phyloP scores from a whole-genome alignment of 2,797 vertebrate species.

The Microtus obscurus region DNA sequence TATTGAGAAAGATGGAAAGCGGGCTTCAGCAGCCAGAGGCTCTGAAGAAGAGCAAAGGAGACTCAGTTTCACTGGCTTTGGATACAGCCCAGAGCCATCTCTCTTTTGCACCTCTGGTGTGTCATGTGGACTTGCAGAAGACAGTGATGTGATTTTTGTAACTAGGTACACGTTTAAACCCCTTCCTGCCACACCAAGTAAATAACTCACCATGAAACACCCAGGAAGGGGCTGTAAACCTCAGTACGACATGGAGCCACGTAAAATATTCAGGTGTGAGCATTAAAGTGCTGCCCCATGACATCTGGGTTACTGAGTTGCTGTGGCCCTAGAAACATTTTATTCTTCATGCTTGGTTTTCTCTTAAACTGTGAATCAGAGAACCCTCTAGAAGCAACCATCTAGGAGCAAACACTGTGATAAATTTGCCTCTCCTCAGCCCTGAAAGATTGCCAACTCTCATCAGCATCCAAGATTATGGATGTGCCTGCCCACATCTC shows the following conservation, averaged over 20 bases:
- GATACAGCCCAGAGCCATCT: conserved; percentile 78
- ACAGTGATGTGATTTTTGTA: conserved; percentile 83
- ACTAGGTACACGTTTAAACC: conserved; percentile 85
- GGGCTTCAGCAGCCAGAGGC: conserved; percentile 75
- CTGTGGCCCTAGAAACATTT: conserved; percentile 29
- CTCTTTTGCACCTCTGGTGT: conserved; percentile 76
- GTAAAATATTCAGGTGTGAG: conserved; percentile 62
- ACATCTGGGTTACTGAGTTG: not conserved
- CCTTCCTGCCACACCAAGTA: conserved; percentile 83
- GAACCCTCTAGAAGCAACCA: conserved; percentile 28
- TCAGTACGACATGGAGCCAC: conserved; percentile 62
- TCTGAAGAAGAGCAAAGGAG: conserved; percentile 79
- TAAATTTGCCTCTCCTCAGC: not conserved
- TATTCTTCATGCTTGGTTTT: conserved; percentile 19
- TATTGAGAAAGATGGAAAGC: conserved; percentile 80
- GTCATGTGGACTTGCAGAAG: conserved; percentile 77
- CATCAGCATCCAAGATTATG: not conserved
- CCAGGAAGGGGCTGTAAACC: conserved; percentile 77
- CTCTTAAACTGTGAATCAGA: conserved; percentile 33
- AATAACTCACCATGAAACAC: conserved; percentile 83
- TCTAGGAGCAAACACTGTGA: conserved; percentile 1
- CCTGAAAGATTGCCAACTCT: not conserved
- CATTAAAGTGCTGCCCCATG: conserved; percentile 52
- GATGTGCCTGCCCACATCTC: not conserved
- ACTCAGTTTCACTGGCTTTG: conserved; percentile 77